These are phyloP conservation scores for Ephydatia muelleri DNA, from an alignment of 37 sponge, comb jelly and placozoan species.

Conservation along the genomic window DNA sequence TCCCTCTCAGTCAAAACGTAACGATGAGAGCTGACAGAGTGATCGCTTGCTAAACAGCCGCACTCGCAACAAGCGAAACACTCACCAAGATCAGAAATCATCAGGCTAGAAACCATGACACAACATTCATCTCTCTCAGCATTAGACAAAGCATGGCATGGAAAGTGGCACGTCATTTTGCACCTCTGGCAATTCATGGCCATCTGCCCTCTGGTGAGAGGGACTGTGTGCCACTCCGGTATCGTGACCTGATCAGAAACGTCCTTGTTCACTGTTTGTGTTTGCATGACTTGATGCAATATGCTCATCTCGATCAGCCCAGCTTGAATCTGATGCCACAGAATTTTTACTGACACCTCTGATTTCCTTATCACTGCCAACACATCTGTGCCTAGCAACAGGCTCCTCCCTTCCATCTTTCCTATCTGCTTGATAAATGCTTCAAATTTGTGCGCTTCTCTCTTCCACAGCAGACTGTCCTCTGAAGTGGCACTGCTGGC, in stretches of 20 bases:
- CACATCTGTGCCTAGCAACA: neutral
- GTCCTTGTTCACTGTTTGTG: neutral
- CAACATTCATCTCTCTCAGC: slow-evolving; percentile 10
- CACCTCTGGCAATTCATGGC: slow-evolving; percentile 30
- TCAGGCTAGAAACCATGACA: slow-evolving; percentile 1
- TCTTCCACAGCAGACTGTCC: slow-evolving; percentile 47
- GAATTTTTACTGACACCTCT: neutral
- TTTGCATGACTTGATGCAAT: slow-evolving; percentile 7
- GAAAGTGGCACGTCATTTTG: slow-evolving; percentile 4
- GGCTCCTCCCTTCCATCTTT: neutral
- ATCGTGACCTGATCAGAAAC: slow-evolving; percentile 4
- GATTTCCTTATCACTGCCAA: neutral
- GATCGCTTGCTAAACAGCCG: slow-evolving; percentile 26
- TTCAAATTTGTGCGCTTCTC: slow-evolving; percentile 16
- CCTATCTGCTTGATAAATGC: slow-evolving; percentile 20
- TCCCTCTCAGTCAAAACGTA: neutral
- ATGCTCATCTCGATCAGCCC: neutral
- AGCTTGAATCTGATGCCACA: slow-evolving; percentile 11
- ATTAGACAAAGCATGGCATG: slow-evolving; percentile 16
- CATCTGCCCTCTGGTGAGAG: neutral
- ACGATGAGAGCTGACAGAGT: neutral
- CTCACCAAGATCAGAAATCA: neutral
- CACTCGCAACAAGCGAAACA: neutral
- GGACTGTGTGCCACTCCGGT: neutral
- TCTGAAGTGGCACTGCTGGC: neutral